Percentiles rank a stretch among this genome's conserved stretches.
phyloP scores from a whole-genome alignment of 2,797 vertebrate species.

The Buceros bicornis region DNA sequence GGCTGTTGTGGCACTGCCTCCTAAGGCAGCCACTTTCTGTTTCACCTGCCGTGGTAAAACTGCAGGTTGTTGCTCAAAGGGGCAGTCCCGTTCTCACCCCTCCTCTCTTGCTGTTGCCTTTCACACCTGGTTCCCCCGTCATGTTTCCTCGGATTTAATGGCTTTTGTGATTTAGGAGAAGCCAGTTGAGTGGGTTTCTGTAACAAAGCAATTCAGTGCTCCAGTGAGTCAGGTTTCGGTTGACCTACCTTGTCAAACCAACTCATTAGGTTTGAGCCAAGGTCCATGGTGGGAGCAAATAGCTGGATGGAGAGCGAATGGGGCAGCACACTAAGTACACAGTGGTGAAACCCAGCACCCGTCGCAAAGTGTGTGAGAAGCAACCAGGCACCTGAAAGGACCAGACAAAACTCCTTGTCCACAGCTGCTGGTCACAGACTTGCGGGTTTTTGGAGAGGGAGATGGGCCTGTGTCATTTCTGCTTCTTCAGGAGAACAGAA shows the following conservation, averaged over 20 bases:
- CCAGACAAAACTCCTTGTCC: background rate
- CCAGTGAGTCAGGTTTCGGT: background rate
- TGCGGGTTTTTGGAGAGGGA: background rate
- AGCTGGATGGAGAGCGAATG: background rate
- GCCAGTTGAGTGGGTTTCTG: background rate
- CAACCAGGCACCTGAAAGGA: background rate
- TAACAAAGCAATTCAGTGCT: background rate
- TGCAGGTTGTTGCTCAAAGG: background rate
- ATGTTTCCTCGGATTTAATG: background rate
- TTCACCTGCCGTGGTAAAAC: background rate
- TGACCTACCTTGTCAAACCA: background rate
- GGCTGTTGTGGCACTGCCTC: background rate
- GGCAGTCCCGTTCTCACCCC: background rate
- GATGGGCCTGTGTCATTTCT: background rate
- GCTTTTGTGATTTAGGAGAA: background rate
- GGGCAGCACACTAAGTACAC: background rate
- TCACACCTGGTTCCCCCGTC: background rate
- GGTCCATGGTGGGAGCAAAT: background rate
- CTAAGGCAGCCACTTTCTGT: background rate
- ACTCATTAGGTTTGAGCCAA: background rate
- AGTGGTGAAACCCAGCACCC: background rate
- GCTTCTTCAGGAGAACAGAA: background rate
- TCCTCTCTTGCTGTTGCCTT: background rate
- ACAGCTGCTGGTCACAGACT: background rate
- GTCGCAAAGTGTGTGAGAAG: background rate